Evolutionary conservation across 2,113 vertebrate species (phyloP).

Genomic region (Crotalus viridis): DNA sequence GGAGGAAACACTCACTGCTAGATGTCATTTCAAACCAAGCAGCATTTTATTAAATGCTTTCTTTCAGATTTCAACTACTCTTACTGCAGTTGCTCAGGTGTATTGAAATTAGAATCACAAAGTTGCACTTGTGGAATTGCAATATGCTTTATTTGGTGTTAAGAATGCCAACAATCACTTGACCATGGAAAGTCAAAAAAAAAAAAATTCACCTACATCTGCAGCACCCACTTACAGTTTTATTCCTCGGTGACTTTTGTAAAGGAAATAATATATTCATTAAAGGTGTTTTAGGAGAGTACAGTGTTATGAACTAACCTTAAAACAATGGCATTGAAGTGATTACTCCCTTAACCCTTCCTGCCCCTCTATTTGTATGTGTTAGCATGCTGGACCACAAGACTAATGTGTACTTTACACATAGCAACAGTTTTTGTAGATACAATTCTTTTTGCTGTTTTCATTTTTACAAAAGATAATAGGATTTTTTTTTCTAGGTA

Average conservation of each 20-base stretch:
- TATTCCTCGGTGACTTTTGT: conserved; percentile 16
- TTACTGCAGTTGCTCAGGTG: conserved; percentile 41
- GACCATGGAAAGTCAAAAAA: not conserved
- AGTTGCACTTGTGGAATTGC: conserved; percentile 7
- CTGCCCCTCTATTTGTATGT: not conserved
- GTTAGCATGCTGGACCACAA: not conserved
- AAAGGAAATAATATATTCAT: conserved; percentile 30
- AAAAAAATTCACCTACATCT: conserved; percentile 26
- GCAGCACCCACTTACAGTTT: not conserved
- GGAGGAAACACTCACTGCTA: conserved; percentile 35
- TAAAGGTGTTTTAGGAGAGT: not conserved
- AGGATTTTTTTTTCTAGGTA: not conserved
- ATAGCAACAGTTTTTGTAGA: conserved; percentile 32
- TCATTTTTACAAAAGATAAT: conserved; percentile 51
- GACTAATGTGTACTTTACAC: not conserved
- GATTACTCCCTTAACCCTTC: not conserved
- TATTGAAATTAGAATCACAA: conserved; percentile 31
- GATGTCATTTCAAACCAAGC: conserved; percentile 18
- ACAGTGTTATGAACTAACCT: not conserved
- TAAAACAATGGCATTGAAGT: not conserved
- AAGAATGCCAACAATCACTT: conserved; percentile 9
- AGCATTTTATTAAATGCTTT: conserved; percentile 36
- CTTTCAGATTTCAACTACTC: conserved; percentile 35
- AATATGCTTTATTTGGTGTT: conserved; percentile 13
- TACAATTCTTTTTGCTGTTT: conserved; percentile 43